A percentile compares a stretch with the other conserved stretches of the same genome.
These are phyloP conservation scores for Epinephelus malabaricus DNA, from an alignment of 2,797 vertebrate species.

Conservation along the genomic window DNA sequence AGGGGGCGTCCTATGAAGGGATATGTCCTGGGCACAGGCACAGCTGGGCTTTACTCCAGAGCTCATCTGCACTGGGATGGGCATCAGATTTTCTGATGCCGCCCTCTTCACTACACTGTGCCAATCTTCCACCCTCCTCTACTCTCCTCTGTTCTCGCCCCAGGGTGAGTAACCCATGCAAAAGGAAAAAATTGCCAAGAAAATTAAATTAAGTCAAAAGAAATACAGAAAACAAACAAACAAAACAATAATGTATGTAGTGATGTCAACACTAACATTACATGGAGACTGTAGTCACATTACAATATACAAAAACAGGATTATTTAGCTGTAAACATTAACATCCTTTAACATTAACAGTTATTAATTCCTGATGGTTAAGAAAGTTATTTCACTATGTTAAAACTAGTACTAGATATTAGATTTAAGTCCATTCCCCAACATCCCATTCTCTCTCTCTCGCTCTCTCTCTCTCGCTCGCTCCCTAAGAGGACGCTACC, in stretches of 20 bases:
- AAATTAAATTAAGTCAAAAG: constrained; percentile 74
- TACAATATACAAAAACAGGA: constrained; percentile 64
- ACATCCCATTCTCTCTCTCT: constrained; percentile 84
- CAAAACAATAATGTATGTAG: constrained; percentile 75
- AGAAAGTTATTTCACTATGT: constrained; percentile 78
- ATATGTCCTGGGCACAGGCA: constrained; percentile 64
- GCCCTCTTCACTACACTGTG: constrained; percentile 70
- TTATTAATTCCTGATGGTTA: constrained; percentile 72
- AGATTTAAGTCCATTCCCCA: constrained; percentile 80
- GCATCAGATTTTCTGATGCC: constrained; percentile 69
- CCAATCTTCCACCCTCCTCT: constrained; percentile 75
- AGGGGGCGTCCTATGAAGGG: constrained; percentile 55
- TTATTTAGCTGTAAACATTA: constrained; percentile 64
- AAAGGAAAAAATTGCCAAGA: constrained; percentile 79
- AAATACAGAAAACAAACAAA: constrained; percentile 49
- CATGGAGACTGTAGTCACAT: constrained; percentile 70
- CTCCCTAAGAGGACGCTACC: constrained; percentile 93
- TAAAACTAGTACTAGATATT: constrained; percentile 83
- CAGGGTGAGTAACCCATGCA: constrained; percentile 83
- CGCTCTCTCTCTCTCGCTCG: constrained; percentile 72
- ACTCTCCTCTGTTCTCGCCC: constrained; percentile 77
- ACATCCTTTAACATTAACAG: constrained; percentile 68
- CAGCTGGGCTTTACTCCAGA: constrained; percentile 70
- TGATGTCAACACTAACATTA: constrained; percentile 75
- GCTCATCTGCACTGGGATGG: constrained; percentile 60